Conservation (phyloP, 2,113 vertebrate species). For the Perognathus longimembris region DNA sequence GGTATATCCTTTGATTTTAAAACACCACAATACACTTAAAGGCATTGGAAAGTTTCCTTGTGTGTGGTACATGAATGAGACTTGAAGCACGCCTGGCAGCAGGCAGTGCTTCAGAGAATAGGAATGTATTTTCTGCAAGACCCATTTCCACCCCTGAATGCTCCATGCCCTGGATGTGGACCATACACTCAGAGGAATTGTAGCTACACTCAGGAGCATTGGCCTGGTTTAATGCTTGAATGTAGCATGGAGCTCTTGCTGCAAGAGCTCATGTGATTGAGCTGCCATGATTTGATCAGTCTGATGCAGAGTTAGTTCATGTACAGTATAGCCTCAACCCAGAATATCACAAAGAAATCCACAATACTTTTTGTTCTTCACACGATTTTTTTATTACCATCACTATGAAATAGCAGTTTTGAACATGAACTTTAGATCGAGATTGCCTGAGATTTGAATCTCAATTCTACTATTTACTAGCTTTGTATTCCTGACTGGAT, state of each 20-base stretch:
- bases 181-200: conserved; percentile 55
- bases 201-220: conserved; percentile 32
- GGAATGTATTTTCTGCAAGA: conserved; percentile 77
- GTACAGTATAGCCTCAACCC: not conserved
- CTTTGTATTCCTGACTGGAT: not conserved
- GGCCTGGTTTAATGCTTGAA: conserved; percentile 64
- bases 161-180: conserved; percentile 65
- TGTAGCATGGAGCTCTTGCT: not conserved
- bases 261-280: not conserved
- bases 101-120: conserved; percentile 44
- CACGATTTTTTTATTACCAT: not conserved
- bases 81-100: conserved; percentile 45
- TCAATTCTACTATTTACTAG: not conserved
- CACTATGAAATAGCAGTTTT: not conserved
- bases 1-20: not conserved
- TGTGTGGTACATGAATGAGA: conserved; percentile 40
- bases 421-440: not conserved
- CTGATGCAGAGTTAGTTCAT: not conserved
- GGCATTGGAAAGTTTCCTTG: conserved; percentile 24
- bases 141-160: conserved; percentile 78
- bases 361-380: not conserved
- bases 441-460: not conserved
- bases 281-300: not conserved
- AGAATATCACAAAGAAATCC: not conserved
- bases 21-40: conserved; percentile 18